Conservation (phyloP, 1,140 invertebrate genomes). For the Plectrocnemia conspersa region DNA sequence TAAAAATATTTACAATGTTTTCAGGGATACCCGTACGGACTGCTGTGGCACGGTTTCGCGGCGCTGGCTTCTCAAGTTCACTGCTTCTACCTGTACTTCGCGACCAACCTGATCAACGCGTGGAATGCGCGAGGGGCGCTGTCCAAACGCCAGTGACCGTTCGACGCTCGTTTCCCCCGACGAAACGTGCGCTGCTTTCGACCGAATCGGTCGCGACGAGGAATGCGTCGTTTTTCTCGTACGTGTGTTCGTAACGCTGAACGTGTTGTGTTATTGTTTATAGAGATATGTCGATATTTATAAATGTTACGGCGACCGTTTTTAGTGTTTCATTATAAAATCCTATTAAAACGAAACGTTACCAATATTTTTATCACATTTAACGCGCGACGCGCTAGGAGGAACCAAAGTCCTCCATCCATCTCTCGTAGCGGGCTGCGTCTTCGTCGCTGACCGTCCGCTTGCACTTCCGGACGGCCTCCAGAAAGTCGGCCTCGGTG, state of each 20-base stretch:
- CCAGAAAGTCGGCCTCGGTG: constrained; percentile 79
- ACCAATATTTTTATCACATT: no score
- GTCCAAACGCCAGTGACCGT: constrained; percentile 45
- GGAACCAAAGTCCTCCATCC: constrained; percentile 95
- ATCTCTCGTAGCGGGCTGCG: constrained; percentile 89
- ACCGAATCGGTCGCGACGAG: no score
- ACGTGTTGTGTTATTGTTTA: no score
- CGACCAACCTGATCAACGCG: constrained; percentile 76
- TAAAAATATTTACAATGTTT: no score
- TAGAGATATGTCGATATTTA: no score
- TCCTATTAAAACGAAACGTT: no score
- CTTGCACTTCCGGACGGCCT: constrained; percentile 86
- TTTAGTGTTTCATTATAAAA: no score
- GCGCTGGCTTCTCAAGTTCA: constrained; percentile 86
- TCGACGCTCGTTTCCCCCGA: no score
- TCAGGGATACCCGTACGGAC: constrained; percentile 83
- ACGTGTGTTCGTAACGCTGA: no score
- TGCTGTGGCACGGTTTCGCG: constrained; percentile 93
- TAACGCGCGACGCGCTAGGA: constrained; percentile 53
- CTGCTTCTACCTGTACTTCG: constrained; percentile 84
- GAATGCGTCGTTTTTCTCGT: no score
- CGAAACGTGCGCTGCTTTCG: no score
- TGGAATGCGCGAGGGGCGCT: constrained; percentile 74
- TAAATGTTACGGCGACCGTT: no score
- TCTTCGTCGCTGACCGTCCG: constrained; percentile 92